A percentile compares a stretch with the other conserved stretches of the same genome.
Conservation (phyloP, 2,888 invertebrate genomes). For the Aleiodes alternator region DNA sequence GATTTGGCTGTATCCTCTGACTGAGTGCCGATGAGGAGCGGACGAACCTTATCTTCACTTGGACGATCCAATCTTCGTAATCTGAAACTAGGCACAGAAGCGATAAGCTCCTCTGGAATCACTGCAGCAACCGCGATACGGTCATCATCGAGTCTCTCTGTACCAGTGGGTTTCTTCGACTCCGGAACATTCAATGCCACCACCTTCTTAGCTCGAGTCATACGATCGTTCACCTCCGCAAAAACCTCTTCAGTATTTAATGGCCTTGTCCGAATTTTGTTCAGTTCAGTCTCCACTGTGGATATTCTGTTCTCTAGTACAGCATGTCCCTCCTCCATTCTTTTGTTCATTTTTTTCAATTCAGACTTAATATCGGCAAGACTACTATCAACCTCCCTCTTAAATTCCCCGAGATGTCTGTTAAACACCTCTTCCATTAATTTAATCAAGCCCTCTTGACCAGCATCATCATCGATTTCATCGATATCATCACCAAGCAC, state of each 20-base stretch:
- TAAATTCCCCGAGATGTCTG: background rate
- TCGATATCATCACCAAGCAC: background rate
- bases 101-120: background rate
- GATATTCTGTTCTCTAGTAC: background rate
- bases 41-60: background rate
- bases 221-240: slow-evolving; percentile 15
- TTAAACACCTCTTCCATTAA: background rate
- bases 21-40: background rate
- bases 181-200: background rate
- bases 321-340: background rate
- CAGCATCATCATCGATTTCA: background rate
- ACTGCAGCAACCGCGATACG: background rate
- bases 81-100: background rate
- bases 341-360: background rate
- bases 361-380: background rate
- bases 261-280: background rate
- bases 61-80: slow-evolving; percentile 9
- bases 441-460: no score
- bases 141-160: background rate
- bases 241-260: background rate
- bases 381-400: background rate
- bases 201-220: background rate
- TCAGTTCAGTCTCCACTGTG: background rate
- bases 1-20: background rate
- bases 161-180: background rate